Conservation (phyloP, 2,113 vertebrate genomes). For the Boleophthalmus pectinirostris region DNA sequence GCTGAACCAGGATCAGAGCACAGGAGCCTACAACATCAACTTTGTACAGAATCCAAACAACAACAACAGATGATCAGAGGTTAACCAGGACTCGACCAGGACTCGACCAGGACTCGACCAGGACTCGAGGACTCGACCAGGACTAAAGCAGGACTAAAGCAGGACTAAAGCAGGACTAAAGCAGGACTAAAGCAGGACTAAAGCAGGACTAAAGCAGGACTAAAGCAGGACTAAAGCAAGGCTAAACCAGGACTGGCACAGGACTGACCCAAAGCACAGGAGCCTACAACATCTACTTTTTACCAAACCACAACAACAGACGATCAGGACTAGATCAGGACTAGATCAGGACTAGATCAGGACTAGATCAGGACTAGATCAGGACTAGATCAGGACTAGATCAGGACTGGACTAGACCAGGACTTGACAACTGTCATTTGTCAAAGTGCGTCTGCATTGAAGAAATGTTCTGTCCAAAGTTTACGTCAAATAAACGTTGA, state of each 20-base stretch:
- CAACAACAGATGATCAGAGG: slow-evolving; percentile 53
- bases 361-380: too few relatives aligned
- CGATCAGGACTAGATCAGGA: neutral
- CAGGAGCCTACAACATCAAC: slow-evolving; percentile 94
- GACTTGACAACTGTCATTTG: neutral
- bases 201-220: neutral
- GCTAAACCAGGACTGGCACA: too few relatives aligned
- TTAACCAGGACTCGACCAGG: neutral
- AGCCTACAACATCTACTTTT: too few relatives aligned
- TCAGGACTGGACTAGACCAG: neutral
- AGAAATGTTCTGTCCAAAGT: neutral
- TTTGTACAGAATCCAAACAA: slow-evolving; percentile 88
- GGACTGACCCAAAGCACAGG: too few relatives aligned
- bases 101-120: neutral
- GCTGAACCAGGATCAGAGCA: slow-evolving; percentile 88
- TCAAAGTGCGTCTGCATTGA: neutral
- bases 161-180: too few relatives aligned
- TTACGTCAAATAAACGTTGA: neutral
- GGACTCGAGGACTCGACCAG: neutral
- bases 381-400: too few relatives aligned
- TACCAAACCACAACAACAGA: slow-evolving; percentile 73
- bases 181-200: neutral
- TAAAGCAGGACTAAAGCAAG: too few relatives aligned
- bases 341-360: neutral
- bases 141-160: too few relatives aligned